Conservation (phyloP, 2,888 invertebrate genomes). For the Ischnus inquisitorius region DNA sequence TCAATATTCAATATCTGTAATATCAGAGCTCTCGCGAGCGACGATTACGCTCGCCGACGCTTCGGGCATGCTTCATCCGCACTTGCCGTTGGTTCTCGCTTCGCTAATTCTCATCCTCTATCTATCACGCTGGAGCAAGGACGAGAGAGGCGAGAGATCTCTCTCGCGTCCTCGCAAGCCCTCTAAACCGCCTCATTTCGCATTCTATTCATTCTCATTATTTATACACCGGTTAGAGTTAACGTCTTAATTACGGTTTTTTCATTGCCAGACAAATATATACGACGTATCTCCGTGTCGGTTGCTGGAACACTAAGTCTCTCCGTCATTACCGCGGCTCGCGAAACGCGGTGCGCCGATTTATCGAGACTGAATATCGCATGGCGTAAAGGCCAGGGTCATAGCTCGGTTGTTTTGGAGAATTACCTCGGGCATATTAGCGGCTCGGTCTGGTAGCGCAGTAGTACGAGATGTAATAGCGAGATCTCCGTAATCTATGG, state of each 20-base stretch:
- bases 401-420: neutral
- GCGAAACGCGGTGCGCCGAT: neutral
- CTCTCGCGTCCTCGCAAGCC: constrained; percentile 32
- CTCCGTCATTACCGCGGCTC: neutral
- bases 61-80: constrained; percentile 34
- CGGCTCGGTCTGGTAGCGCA: no score
- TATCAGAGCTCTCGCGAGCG: constrained; percentile 61
- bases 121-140: constrained; percentile 4
- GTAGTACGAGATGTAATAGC: no score
- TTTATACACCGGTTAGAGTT: constrained; percentile 63
- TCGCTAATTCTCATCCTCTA: constrained; percentile 14
- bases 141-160: constrained; percentile 17
- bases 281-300: constrained; percentile 12
- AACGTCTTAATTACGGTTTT: constrained; percentile 64
- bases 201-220: constrained; percentile 65
- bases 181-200: constrained; percentile 43
- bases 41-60: constrained; percentile 18
- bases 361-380: constrained; percentile 9
- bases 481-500: neutral
- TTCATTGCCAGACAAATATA: constrained; percentile 47
- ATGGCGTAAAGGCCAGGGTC: neutral
- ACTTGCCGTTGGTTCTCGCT: constrained; percentile 16
- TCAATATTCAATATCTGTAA: constrained; percentile 75
- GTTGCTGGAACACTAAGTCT: constrained; percentile 2
- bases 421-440: no score